Percentiles rank a stretch among this genome's conserved stretches.
Evolutionary conservation across 2,113 vertebrate genomes (phyloP).

Genomic region (Sminthopsis crassicaudata): DNA sequence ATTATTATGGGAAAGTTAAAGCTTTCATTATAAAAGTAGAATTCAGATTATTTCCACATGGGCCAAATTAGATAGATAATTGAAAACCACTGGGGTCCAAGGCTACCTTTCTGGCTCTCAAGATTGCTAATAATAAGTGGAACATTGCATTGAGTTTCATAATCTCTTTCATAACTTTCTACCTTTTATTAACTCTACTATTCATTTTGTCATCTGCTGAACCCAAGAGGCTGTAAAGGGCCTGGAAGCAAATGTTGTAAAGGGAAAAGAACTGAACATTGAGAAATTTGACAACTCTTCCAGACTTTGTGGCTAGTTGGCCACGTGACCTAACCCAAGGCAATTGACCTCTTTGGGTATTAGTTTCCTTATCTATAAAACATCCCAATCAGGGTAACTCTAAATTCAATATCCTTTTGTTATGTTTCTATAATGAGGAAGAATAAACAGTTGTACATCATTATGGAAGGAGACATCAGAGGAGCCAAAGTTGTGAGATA

Average conservation of each 20-base stretch:
- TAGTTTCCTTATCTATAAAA: neutral
- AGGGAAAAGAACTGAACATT: conserved; percentile 2
- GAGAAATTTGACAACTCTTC: neutral
- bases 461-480: neutral
- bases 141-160: neutral
- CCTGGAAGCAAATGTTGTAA: neutral
- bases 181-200: neutral
- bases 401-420: neutral
- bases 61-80: neutral
- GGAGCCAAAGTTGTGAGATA: neutral
- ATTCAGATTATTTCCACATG: neutral
- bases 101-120: neutral
- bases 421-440: neutral
- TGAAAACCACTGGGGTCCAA: neutral
- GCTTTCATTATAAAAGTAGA: conserved; percentile 22
- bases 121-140: neutral
- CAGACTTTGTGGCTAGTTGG: neutral
- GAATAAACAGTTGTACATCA: neutral
- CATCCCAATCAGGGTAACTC: too few species aligned
- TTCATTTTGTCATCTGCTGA: conserved; percentile 20
- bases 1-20: neutral
- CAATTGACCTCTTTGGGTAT: neutral
- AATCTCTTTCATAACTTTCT: neutral
- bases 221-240: neutral
- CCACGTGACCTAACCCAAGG: neutral